phyloP scores from a whole-genome alignment of 2,888 invertebrate species.

The Cyclophora albipunctata region DNA sequence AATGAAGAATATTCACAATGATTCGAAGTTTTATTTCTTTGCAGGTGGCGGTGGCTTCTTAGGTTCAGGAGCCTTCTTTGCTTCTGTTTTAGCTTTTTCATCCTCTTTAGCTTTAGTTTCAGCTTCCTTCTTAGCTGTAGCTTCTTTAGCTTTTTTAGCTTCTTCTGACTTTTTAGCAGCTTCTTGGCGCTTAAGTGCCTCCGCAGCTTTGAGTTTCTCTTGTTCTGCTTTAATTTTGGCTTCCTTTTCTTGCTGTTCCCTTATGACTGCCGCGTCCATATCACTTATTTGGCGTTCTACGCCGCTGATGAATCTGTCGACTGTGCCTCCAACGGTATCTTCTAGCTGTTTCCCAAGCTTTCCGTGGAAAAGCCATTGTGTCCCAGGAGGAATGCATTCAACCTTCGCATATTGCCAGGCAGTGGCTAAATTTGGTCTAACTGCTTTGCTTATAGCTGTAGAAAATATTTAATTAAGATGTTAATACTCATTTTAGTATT shows the following conservation, averaged over 20 bases:
- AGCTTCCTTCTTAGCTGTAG: constrained; percentile 12
- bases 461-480: constrained; percentile 15
- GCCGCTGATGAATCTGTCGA: constrained; percentile 27
- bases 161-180: constrained; percentile 20
- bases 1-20: too few relatives aligned
- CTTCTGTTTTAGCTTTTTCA: constrained; percentile 8
- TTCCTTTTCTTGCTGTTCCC: constrained; percentile 27
- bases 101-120: constrained; percentile 12
- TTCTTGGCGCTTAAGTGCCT: constrained; percentile 26
- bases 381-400: constrained; percentile 57
- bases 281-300: constrained; percentile 31
- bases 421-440: constrained; percentile 27
- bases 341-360: constrained; percentile 39
- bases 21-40: background rate
- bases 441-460: constrained; percentile 38
- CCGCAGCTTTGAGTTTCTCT: constrained; percentile 35
- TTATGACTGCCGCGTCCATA: constrained; percentile 36
- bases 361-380: constrained; percentile 38
- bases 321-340: constrained; percentile 21
- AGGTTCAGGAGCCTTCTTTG: constrained; percentile 1
- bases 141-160: constrained; percentile 23
- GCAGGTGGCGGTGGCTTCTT: background rate
- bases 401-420: constrained; percentile 57
- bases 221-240: constrained; percentile 35
- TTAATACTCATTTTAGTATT: background rate